Conservation (phyloP, 2,797 vertebrate species). For the Pteropus rufus region DNA sequence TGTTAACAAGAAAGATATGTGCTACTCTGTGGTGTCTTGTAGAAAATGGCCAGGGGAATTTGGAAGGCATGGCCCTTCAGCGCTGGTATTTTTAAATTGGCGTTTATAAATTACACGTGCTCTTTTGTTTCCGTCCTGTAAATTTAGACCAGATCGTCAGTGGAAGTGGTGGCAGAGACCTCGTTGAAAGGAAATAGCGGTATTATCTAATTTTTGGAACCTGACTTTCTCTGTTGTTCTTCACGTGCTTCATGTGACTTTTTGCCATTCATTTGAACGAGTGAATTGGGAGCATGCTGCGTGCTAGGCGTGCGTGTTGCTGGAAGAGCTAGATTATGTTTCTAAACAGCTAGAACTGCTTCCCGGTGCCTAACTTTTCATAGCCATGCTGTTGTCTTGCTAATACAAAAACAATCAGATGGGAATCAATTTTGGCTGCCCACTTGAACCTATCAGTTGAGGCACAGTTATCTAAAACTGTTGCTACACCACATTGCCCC, state of each 20-base stretch:
- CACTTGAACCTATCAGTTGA: background rate
- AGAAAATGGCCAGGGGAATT: conserved; percentile 51
- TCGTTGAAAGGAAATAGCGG: background rate
- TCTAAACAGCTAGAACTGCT: background rate
- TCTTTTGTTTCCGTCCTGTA: background rate
- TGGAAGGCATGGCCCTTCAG: conserved; percentile 23
- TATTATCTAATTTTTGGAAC: background rate
- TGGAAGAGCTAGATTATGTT: background rate
- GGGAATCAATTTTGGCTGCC: background rate
- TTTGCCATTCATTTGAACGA: background rate
- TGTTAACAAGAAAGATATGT: conserved; percentile 58
- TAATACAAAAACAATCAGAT: background rate
- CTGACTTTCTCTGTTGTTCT: background rate
- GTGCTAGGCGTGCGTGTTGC: background rate
- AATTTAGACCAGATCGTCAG: background rate
- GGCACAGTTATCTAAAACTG: background rate
- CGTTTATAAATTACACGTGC: conserved; percentile 30
- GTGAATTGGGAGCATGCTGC: background rate
- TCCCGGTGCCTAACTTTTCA: background rate
- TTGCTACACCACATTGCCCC: fast-evolving
- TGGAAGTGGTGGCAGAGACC: background rate
- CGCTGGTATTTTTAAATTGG: conserved; percentile 58
- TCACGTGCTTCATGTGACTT: background rate
- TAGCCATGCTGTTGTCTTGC: background rate
- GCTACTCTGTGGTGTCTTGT: conserved; percentile 56